Base-by-base conservation (phyloP, 2,113 vertebrate genomes). In the Cebus imitator region DNA sequence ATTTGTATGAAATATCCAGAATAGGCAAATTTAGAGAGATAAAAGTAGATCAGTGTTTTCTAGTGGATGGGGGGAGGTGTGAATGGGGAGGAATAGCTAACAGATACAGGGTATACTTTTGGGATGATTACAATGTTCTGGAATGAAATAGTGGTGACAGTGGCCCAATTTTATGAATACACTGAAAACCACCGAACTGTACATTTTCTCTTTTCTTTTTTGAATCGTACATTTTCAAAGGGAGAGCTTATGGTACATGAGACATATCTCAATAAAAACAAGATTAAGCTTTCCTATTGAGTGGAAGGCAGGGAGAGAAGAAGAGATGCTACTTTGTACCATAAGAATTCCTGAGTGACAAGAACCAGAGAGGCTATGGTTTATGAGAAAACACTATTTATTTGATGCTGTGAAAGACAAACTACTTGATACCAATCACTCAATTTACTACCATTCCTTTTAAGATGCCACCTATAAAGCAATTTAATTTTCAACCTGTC, bases 341-440 rank as follows among this genome's bases (percentile, higher is more conserved):
- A 8, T 43, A 90, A 57, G 32, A 90, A 96, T 84, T 91, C 6
- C 27, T 82, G 32, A n/a, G 21, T 57, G 75, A 87, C 5, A 30
- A 43, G 32, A 93, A 66, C 25, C 27, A 81, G 66, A 93, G 40
- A 83, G 48, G 18, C 55, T 72, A 32, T 25, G 21, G 21, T 76
- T 97, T 91, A 78, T 82, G 43, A 91, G 85, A 86, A 97, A 94
- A 86, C 45, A 50, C 21, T n/a, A 87, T 40, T 73, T 75, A 78
- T 78, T 40, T 40, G 72, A 73, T 94, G 73, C 13, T 30, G 3
- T 87, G 37, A 72, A 97, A 86, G 61, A 94, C 35, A 90, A 95
- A 93, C 81, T 91, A 9, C 90, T 91, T 95, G 86, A 97, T 57
- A 72, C 8, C 23, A 70, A n/a, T 83, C 45, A 70, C n/a, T 88